Base-by-base conservation (phyloP, 2,113 vertebrate species). In the Amia ocellicauda region DNA sequence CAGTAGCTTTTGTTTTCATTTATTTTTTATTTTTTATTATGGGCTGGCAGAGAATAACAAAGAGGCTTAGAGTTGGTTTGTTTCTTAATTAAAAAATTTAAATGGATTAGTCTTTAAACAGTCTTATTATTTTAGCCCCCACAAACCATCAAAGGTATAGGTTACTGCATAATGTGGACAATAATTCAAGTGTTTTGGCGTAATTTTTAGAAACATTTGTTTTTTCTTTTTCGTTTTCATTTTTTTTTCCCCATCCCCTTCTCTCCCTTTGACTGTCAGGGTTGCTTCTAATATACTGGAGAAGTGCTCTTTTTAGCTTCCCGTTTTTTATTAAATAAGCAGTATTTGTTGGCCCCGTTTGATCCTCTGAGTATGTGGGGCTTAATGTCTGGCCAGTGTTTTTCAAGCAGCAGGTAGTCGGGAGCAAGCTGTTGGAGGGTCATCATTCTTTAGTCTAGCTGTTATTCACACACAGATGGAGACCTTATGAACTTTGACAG, bases 381-480 rank as follows among this genome's bases (percentile, higher is more conserved):
- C 89, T 92, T 89, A 80, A 91, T 90, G 93, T 95, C 94, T 94
- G 92, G 90, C 86, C 82, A 83, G 84, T 98, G 94, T 99, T 98
- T 98, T 91, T 89, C 88, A 89, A 98, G 83, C 95, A 98, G 96
- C 96, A 96, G 94, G 95, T 90, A 94, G 93, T 86, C 93, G 78
- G 87, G 86, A 90, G 88, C 84, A 93, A 89, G 88, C 93, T 87
- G 86, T 89, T 92, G 80, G 84, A 85, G 90, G 90, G 91, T 93
- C 90, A 92, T 89, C 84, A 90, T 89, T 92, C 89, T 89, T 89
- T 83, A 88, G 88, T 85, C 82, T 84, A 71, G 76, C 83, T 67
- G 72, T 88, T 91, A 88, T 90, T 91, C 91, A 83, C 88, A 88
- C 92, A 86, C 93, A 97, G 91, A 95, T 94, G 94, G 90, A 87